Evolutionary conservation across 1,140 invertebrate genomes (phyloP).

Genomic region (Aphidius ervi): DNA sequence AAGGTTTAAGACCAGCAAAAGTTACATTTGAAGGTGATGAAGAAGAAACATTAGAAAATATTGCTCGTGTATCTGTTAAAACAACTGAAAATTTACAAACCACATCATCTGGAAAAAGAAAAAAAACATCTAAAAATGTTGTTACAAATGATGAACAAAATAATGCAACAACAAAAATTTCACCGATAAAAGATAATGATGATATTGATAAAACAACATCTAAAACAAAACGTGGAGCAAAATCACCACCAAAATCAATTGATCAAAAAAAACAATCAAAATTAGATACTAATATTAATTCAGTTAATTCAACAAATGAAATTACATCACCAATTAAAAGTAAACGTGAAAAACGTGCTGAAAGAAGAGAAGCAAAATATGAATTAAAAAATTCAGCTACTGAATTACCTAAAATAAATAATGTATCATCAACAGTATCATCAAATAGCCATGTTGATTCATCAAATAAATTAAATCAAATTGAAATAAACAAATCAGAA

Average conservation of each 20-base stretch:
- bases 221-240: slow-evolving; percentile 35
- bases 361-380: slow-evolving; percentile 34
- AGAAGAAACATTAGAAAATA: slow-evolving; percentile 47
- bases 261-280: slow-evolving; percentile 34
- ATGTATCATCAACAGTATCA: neutral
- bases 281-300: slow-evolving; percentile 28
- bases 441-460: slow-evolving; percentile 13
- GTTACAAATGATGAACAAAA: slow-evolving; percentile 34
- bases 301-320: slow-evolving; percentile 17
- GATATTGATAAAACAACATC: slow-evolving; percentile 33
- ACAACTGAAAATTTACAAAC: slow-evolving; percentile 38
- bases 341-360: slow-evolving; percentile 39
- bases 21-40: slow-evolving; percentile 57
- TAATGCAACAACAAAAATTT: slow-evolving; percentile 33
- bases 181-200: slow-evolving; percentile 42
- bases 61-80: slow-evolving; percentile 47
- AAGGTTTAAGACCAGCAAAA: slow-evolving; percentile 62
- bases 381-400: slow-evolving; percentile 25
- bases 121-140: slow-evolving; percentile 47
- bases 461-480: neutral
- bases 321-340: slow-evolving; percentile 30
- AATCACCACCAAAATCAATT: slow-evolving; percentile 38
- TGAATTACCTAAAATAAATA: slow-evolving; percentile 3
- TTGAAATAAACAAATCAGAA: slow-evolving; percentile 6
- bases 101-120: slow-evolving; percentile 34